phyloP scores from a whole-genome alignment of 2,113 vertebrate genomes.

The Hippocampus zosterae region DNA sequence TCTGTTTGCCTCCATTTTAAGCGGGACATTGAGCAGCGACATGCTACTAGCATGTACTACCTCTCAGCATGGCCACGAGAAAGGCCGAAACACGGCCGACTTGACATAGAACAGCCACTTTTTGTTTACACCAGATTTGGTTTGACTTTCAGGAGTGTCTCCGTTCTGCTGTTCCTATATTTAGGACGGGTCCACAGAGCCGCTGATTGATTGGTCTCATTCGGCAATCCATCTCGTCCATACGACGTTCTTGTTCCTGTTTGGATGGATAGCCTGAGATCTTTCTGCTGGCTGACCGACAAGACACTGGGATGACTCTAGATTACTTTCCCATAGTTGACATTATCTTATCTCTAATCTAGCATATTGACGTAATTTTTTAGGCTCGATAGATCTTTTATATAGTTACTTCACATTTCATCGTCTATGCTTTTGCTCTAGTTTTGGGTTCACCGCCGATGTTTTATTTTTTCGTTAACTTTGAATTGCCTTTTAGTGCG shows the following conservation, averaged over 20 bases:
- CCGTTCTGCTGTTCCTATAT: conserved; percentile 72
- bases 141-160: conserved; percentile 75
- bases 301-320: background rate
- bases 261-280: conserved; percentile 54
- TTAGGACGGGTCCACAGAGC: conserved; percentile 74
- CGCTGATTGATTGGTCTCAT: conserved; percentile 71
- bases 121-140: conserved; percentile 74
- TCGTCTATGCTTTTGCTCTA: background rate
- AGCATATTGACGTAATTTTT: background rate
- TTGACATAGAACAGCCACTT: conserved; percentile 72
- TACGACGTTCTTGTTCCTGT: conserved; percentile 63
- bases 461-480: background rate
- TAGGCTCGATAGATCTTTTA: background rate
- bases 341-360: background rate
- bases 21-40: conserved; percentile 60
- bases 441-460: background rate
- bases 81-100: conserved; percentile 60
- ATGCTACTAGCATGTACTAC: conserved; percentile 54
- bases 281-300: conserved; percentile 50
- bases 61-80: conserved; percentile 50
- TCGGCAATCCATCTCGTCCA: conserved; percentile 51
- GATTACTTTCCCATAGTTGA: background rate
- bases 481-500: background rate
- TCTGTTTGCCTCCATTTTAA: conserved; percentile 39
- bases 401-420: background rate